These are phyloP conservation scores for Epinotia brunnichana DNA, from an alignment of 2,888 invertebrate species.

Conservation along the genomic window DNA sequence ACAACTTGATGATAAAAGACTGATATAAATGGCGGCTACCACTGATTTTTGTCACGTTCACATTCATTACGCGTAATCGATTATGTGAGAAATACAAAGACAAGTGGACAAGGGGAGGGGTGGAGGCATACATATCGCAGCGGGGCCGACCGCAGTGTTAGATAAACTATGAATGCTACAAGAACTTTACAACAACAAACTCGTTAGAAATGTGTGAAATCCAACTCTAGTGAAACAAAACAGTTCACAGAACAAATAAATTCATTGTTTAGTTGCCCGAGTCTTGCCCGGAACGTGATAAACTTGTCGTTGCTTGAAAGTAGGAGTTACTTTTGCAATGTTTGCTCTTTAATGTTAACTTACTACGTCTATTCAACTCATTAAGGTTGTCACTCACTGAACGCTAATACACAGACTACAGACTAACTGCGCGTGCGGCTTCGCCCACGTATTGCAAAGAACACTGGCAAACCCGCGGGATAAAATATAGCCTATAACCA, in stretches of 20 bases:
- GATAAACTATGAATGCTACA: conserved; percentile 7
- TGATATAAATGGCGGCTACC: too few relatives aligned
- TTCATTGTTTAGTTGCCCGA: conserved; percentile 9
- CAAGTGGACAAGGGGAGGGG: not conserved
- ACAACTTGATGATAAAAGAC: too few relatives aligned
- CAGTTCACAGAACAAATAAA: conserved; percentile 10
- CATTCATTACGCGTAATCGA: not conserved
- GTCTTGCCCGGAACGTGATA: conserved; percentile 1
- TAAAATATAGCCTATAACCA: too few relatives aligned
- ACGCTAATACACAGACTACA: too few relatives aligned
- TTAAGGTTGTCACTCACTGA: not conserved
- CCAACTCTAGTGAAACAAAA: conserved; percentile 3
- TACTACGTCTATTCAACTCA: not conserved
- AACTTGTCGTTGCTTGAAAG: conserved; percentile 3
- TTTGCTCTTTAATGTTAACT: conserved; percentile 8
- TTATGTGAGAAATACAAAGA: not conserved
- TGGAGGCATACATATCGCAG: too few relatives aligned
- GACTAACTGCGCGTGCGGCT: too few relatives aligned
- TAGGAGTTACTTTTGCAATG: conserved; percentile 10
- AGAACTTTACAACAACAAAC: not conserved
- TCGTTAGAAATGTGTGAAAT: conserved; percentile 14
- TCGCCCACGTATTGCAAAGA: too few relatives aligned
- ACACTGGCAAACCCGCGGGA: too few relatives aligned
- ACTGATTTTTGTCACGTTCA: not conserved
- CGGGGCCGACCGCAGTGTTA: not conserved